These are phyloP conservation scores for Argyresthia albistria DNA, from an alignment of 2,888 invertebrate species.

Conservation along the genomic window DNA sequence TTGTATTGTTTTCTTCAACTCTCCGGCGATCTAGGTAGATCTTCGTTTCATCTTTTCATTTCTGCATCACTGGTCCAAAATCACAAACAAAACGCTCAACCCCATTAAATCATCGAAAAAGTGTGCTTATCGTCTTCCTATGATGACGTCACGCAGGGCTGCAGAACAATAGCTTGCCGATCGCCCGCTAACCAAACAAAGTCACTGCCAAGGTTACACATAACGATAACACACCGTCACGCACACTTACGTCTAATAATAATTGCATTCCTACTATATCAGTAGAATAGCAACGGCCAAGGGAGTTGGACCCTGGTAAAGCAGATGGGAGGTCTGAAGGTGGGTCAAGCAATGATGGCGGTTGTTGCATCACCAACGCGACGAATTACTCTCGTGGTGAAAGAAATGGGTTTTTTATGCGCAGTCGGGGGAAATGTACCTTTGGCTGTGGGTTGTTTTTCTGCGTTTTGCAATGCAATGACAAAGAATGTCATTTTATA, in stretches of 20 bases:
- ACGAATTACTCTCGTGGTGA: too few relatives aligned
- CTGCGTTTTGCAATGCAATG: too few relatives aligned
- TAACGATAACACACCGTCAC: slow-evolving; percentile 53
- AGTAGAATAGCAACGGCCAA: slow-evolving; percentile 5
- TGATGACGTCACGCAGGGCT: slow-evolving; percentile 3
- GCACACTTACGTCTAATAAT: slow-evolving; percentile 38
- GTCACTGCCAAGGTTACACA: slow-evolving; percentile 56
- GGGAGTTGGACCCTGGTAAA: neutral
- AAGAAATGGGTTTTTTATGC: too few relatives aligned
- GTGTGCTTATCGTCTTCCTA: neutral
- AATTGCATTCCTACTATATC: slow-evolving; percentile 61
- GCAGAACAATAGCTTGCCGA: slow-evolving; percentile 15
- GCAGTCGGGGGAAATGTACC: too few relatives aligned
- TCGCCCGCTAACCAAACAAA: slow-evolving; percentile 16
- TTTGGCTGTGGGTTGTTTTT: too few relatives aligned
- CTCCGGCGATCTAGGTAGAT: too few relatives aligned
- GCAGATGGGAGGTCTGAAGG: slow-evolving; percentile 13
- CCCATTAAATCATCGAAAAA: neutral
- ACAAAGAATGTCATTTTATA: too few relatives aligned
- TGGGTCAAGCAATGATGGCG: neutral
- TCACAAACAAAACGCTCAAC: too few relatives aligned
- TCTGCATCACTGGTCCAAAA: too few relatives aligned
- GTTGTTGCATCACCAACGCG: neutral
- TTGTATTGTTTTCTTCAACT: too few relatives aligned
- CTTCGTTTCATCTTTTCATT: too few relatives aligned